Evolutionary conservation across 2,113 vertebrate species (phyloP).

Genomic region (Chunga burmeisteri): DNA sequence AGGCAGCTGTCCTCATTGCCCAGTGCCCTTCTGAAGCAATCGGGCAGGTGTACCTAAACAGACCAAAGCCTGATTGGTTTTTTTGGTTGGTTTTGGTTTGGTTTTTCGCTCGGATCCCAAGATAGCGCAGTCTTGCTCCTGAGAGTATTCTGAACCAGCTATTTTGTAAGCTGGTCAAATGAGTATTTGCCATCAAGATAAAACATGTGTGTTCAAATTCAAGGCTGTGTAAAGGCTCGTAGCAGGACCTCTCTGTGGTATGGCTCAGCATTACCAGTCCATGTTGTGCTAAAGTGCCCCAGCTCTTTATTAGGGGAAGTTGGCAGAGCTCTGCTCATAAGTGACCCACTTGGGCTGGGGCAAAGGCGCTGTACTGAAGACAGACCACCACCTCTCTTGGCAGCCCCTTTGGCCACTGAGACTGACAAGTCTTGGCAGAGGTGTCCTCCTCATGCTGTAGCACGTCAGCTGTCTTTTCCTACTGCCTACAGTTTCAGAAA

Average conservation of each 20-base stretch:
- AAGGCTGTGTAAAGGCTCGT: neutral
- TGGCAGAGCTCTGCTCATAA: neutral
- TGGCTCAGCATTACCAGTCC: neutral
- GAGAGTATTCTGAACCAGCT: neutral
- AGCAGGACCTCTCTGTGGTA: neutral
- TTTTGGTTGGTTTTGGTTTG: no score
- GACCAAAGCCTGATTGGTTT: neutral
- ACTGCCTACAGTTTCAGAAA: neutral
- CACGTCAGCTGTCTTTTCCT: neutral
- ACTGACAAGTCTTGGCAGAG: neutral
- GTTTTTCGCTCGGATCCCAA: neutral
- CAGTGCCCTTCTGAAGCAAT: neutral
- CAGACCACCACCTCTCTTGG: neutral
- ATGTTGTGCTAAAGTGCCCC: neutral
- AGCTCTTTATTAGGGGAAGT: neutral
- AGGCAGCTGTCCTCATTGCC: neutral
- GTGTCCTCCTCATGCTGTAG: neutral
- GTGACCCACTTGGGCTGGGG: neutral
- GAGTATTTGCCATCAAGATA: neutral
- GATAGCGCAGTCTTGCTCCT: neutral
- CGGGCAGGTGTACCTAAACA: neutral
- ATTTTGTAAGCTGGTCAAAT: neutral
- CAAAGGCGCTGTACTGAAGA: fast-evolving
- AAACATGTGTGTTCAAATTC: neutral
- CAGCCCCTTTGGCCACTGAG: neutral